These are phyloP conservation scores for Chydorus sphaericus DNA, from an alignment of 2,888 invertebrate species.

Conservation along the genomic window DNA sequence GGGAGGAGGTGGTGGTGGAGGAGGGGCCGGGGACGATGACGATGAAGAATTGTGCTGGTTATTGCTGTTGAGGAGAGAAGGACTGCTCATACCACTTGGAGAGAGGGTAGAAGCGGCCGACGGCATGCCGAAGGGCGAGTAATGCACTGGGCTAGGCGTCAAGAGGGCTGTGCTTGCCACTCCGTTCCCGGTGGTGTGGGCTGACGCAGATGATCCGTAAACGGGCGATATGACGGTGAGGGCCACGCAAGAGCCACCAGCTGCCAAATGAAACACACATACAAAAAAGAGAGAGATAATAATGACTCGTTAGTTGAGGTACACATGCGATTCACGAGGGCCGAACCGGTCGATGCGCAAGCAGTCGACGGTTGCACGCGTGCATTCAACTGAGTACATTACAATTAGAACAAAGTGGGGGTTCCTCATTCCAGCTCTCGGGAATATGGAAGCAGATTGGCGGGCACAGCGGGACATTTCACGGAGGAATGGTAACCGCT, in stretches of 20 bases:
- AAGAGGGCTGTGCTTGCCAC: constrained; percentile 17
- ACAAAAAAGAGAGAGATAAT: too few species aligned
- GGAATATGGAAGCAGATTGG: too few species aligned
- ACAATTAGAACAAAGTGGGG: too few species aligned
- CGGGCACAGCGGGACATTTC: too few species aligned
- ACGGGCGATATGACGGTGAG: constrained; percentile 28
- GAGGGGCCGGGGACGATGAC: constrained; percentile 17
- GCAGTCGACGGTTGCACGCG: too few species aligned
- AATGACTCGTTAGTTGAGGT: background rate
- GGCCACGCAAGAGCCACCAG: constrained; percentile 35
- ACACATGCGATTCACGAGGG: background rate
- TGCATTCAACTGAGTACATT: too few species aligned
- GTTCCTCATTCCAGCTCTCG: too few species aligned
- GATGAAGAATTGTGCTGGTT: too few species aligned
- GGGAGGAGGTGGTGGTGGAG: constrained; percentile 18
- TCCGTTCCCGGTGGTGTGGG: too few species aligned
- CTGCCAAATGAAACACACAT: too few species aligned
- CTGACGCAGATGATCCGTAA: constrained; percentile 22
- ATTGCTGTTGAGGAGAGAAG: too few species aligned
- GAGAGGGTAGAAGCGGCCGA: background rate
- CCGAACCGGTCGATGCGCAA: background rate
- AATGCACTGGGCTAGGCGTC: constrained; percentile 26
- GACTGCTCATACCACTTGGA: constrained; percentile 7
- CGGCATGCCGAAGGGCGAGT: constrained; percentile 18
- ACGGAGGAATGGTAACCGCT: too few species aligned